These are phyloP conservation scores for Zaprionus gabonicus DNA, from an alignment of 1,140 invertebrate genomes.

Conservation along the genomic window DNA sequence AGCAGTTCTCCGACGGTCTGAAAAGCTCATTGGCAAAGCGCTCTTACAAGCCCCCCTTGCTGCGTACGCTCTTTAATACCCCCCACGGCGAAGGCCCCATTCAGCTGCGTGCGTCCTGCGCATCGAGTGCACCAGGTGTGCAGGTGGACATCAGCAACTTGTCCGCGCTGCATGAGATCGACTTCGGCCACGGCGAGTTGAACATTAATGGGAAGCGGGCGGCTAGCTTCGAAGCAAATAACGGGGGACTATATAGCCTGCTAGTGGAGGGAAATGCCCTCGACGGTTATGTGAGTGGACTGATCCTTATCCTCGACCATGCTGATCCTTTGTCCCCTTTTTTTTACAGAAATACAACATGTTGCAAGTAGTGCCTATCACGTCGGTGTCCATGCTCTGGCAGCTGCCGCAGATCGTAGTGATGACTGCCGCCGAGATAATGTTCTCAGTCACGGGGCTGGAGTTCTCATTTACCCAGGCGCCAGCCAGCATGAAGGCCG, in stretches of 20 bases:
- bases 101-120: slow-evolving; percentile 12
- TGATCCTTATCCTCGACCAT: background rate
- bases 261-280: slow-evolving; percentile 86
- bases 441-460: slow-evolving; percentile 96
- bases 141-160: slow-evolving; percentile 50
- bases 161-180: slow-evolving; percentile 82
- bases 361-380: slow-evolving; percentile 87
- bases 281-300: slow-evolving; percentile 79
- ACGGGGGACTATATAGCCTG: slow-evolving; percentile 87
- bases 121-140: background rate
- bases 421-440: slow-evolving; percentile 93
- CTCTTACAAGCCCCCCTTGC: slow-evolving; percentile 14
- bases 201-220: slow-evolving; percentile 72
- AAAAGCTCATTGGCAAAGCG: slow-evolving; percentile 20
- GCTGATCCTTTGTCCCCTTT: background rate
- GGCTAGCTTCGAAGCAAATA: slow-evolving; percentile 78
- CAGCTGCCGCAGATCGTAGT: slow-evolving; percentile 94
- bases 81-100: slow-evolving; percentile 50
- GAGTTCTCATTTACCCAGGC: slow-evolving; percentile 97
- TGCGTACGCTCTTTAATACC: slow-evolving; percentile 67
- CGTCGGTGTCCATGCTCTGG: slow-evolving; percentile 92
- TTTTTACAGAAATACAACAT: slow-evolving; percentile 39
- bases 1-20: slow-evolving; percentile 67
- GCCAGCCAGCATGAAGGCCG: slow-evolving; percentile 95
- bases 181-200: slow-evolving; percentile 83